phyloP scores from a whole-genome alignment of 2,797 vertebrate species.

The Salmo trutta region DNA sequence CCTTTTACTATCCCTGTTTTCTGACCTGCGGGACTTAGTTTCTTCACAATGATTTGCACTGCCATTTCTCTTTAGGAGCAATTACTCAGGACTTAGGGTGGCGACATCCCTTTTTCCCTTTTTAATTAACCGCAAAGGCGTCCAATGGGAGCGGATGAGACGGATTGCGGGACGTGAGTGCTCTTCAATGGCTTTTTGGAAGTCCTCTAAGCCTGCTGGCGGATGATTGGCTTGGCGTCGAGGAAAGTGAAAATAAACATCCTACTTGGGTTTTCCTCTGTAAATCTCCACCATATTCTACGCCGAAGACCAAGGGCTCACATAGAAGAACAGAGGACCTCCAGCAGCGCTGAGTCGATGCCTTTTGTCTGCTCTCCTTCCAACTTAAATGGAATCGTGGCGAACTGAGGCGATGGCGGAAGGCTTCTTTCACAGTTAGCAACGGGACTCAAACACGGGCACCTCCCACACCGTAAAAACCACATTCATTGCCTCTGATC shows the following conservation, averaged over 20 bases:
- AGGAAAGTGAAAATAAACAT: constrained; percentile 16
- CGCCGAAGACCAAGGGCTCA: constrained; percentile 24
- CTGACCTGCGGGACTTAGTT: constrained; percentile 19
- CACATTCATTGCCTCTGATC: neutral
- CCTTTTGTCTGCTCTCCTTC: constrained; percentile 24
- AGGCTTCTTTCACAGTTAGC: neutral
- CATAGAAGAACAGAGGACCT: constrained; percentile 10
- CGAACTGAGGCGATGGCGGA: neutral
- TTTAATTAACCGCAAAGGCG: constrained; percentile 51
- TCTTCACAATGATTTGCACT: constrained; percentile 15
- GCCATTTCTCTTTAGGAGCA: constrained; percentile 21
- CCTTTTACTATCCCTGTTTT: constrained; percentile 21
- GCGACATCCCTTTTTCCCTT: constrained; percentile 28
- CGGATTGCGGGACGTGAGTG: constrained; percentile 13
- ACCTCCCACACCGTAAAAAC: neutral
- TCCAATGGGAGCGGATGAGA: constrained; percentile 32
- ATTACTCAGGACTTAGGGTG: constrained; percentile 12
- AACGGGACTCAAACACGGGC: neutral
- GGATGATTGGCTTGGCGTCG: constrained; percentile 19
- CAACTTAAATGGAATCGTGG: neutral
- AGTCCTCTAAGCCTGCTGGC: constrained; percentile 33
- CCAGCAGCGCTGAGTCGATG: constrained; percentile 32
- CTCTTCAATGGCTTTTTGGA: constrained; percentile 31
- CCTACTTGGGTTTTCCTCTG: constrained; percentile 13
- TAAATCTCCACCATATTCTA: constrained; percentile 30